These are phyloP conservation scores for Tetranychus cinnabarinus DNA, from an alignment of 1,140 invertebrate species.

Conservation along the genomic window DNA sequence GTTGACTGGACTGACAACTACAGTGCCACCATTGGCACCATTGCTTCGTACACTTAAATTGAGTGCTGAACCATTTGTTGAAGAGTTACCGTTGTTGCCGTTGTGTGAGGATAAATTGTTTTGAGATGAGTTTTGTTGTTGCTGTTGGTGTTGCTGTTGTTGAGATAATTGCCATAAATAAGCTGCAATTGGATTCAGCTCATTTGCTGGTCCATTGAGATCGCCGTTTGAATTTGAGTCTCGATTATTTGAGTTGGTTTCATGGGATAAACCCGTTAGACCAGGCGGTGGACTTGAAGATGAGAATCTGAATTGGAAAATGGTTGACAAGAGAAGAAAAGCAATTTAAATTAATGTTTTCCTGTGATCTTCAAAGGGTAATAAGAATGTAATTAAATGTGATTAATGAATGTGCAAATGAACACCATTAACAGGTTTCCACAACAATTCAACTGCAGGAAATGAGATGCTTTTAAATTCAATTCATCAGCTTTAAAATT, in stretches of 20 bases:
- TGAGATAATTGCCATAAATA: conserved; percentile 10
- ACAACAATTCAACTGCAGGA: too few species aligned
- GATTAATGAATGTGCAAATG: too few species aligned
- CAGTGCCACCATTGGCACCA: background rate
- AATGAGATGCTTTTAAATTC: too few species aligned
- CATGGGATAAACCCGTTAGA: background rate
- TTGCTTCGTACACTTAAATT: background rate
- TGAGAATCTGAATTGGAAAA: background rate
- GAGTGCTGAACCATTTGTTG: background rate
- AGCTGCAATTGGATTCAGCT: conserved; percentile 8
- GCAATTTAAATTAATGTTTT: too few species aligned
- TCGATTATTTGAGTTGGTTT: background rate
- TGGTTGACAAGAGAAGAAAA: too few species aligned
- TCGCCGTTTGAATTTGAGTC: background rate
- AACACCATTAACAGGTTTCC: too few species aligned
- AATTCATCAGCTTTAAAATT: too few species aligned
- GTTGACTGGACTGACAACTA: background rate
- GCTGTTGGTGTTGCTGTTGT: conserved; percentile 8
- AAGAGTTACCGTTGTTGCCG: background rate
- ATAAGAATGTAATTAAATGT: too few species aligned
- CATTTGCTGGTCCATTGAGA: background rate
- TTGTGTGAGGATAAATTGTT: conserved; percentile 2
- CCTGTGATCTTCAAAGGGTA: too few species aligned
- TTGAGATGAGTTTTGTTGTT: background rate
- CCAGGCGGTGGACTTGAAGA: conserved; percentile 3